Conservation (phyloP, 1,140 invertebrate species). For the Drosophila sp. region DNA sequence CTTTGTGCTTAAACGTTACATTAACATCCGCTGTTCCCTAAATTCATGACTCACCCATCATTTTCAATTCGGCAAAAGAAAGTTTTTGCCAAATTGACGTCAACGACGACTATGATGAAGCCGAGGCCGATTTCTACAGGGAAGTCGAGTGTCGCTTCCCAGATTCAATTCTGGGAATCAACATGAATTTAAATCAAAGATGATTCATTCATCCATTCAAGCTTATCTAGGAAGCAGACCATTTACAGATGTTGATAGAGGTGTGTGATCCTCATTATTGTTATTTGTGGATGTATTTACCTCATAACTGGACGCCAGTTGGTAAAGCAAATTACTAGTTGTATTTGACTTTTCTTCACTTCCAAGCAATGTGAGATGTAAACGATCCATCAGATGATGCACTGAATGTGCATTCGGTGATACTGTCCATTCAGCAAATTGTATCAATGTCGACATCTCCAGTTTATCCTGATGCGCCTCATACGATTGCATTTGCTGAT, state of each 20-base stretch:
- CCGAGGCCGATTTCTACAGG: slow-evolving; percentile 29
- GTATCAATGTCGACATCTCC: slow-evolving; percentile 87
- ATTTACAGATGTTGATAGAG: neutral
- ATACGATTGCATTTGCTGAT: slow-evolving; percentile 85
- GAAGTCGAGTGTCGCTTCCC: slow-evolving; percentile 41
- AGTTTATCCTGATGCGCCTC: slow-evolving; percentile 83
- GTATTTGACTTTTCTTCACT: slow-evolving; percentile 56
- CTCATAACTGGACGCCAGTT: slow-evolving; percentile 68
- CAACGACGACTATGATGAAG: slow-evolving; percentile 20
- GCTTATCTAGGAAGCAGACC: neutral
- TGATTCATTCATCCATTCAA: neutral
- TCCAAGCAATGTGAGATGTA: slow-evolving; percentile 85
- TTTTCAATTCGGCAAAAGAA: neutral
- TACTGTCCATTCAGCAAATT: slow-evolving; percentile 87
- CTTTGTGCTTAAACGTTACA: neutral
- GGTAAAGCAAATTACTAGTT: slow-evolving; percentile 58
- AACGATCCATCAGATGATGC: slow-evolving; percentile 86
- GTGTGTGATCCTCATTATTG: neutral
- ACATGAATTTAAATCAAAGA: neutral
- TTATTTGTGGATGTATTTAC: slow-evolving; percentile 41
- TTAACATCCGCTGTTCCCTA: neutral
- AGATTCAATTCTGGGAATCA: slow-evolving; percentile 12
- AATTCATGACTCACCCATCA: neutral
- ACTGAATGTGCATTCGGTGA: slow-evolving; percentile 86
- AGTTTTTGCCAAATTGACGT: slow-evolving; percentile 37